A percentile compares a stretch with the other conserved stretches of the same genome.
Evolutionary conservation across 1,140 invertebrate species (phyloP).

Genomic region (Sarcophaga peregrina): DNA sequence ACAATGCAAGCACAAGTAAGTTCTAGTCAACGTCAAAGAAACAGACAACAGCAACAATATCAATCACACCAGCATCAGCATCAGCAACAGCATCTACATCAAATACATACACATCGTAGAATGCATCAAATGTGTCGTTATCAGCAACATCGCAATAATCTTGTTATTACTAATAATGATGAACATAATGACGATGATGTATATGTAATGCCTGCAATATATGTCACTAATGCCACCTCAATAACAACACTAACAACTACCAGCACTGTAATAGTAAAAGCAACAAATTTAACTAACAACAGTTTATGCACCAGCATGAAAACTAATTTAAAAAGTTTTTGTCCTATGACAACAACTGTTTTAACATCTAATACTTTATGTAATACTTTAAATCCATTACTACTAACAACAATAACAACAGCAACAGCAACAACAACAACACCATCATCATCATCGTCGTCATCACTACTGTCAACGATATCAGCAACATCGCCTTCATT

Average conservation of each 20-base stretch:
- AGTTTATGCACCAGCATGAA: constrained; percentile 26
- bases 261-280: background rate
- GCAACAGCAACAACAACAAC: constrained; percentile 20
- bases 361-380: constrained; percentile 26
- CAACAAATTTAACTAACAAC: background rate
- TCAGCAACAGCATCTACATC: constrained; percentile 43
- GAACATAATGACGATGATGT: background rate
- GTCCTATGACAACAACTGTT: constrained; percentile 22
- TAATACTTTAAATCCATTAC: constrained; percentile 26
- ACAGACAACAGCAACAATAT: constrained; percentile 36
- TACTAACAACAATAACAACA: background rate
- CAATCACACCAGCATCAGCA: constrained; percentile 44
- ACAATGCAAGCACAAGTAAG: constrained; percentile 50
- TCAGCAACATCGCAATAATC: constrained; percentile 17
- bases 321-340: constrained; percentile 15
- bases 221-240: background rate
- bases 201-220: background rate
- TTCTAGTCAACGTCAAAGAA: constrained; percentile 47
- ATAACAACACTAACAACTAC: background rate
- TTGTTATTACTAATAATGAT: constrained; percentile 26
- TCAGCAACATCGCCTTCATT: background rate
- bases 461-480: too few relatives aligned
- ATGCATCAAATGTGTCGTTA: constrained; percentile 29
- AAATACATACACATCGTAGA: background rate
- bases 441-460: background rate